Evolutionary conservation across 2,797 vertebrate genomes (phyloP).

Genomic region (Anabacerthia variegaticeps): DNA sequence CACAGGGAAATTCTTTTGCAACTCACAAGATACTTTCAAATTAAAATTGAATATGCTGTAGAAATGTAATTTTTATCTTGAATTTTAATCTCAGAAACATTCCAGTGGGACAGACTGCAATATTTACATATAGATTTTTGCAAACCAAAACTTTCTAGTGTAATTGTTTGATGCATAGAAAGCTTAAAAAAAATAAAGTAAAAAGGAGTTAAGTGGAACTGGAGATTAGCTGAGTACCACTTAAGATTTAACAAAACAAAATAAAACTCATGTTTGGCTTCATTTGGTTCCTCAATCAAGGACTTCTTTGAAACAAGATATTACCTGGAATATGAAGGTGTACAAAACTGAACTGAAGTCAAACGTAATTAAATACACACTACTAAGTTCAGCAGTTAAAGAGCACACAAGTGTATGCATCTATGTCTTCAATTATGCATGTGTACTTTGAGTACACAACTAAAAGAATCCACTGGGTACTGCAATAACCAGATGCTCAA

Average conservation of each 20-base stretch:
- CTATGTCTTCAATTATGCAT: slow-evolving; percentile 16
- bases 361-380: slow-evolving; percentile 21
- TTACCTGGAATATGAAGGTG: not conserved
- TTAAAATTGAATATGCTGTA: not conserved
- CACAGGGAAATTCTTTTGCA: not conserved
- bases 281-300: not conserved
- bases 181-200: not conserved
- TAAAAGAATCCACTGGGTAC: not conserved
- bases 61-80: not conserved
- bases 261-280: not conserved
- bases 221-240: not conserved
- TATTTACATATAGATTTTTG: not conserved
- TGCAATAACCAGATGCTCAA: slow-evolving; percentile 16
- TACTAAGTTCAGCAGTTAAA: not conserved
- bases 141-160: not conserved
- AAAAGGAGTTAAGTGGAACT: not conserved
- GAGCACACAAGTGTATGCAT: not conserved
- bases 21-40: not conserved
- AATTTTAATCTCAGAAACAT: not conserved
- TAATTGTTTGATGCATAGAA: not conserved
- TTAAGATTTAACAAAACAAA: not conserved
- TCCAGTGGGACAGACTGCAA: not conserved
- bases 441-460: not conserved
- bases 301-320: not conserved
- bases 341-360: not conserved